Conservation (phyloP, 2,113 vertebrate species). For the Strigops habroptila region DNA sequence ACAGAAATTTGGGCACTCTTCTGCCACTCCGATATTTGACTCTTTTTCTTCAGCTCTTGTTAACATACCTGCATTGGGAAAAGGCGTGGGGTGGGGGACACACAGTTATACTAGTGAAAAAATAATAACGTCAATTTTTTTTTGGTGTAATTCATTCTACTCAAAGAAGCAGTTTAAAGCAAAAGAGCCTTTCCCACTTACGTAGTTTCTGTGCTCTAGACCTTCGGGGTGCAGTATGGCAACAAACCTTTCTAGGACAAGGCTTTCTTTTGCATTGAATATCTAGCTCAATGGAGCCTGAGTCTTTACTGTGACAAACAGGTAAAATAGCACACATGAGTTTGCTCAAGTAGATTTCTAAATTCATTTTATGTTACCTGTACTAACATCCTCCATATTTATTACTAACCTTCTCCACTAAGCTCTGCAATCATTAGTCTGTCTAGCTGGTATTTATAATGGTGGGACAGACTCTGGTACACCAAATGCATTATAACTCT, state of each 20-base stretch:
- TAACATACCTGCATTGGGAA: not conserved
- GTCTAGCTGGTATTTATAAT: slow-evolving; percentile 32
- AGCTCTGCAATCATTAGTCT: slow-evolving; percentile 38
- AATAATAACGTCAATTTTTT: accelerated
- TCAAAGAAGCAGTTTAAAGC: not conserved
- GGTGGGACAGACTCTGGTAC: not conserved
- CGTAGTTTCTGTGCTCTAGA: not conserved
- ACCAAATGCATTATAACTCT: not conserved
- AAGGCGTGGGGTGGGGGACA: accelerated
- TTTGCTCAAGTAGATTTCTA: slow-evolving; percentile 32
- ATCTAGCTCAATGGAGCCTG: not conserved
- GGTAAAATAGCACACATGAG: not conserved
- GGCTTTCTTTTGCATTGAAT: not conserved
- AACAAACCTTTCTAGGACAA: not conserved
- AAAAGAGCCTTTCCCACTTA: not conserved
- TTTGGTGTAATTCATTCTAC: not conserved
- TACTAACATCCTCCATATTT: slow-evolving; percentile 41
- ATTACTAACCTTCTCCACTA: slow-evolving; percentile 51
- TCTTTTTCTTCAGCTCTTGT: not conserved
- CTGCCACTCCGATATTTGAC: not conserved
- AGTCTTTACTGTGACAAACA: not conserved
- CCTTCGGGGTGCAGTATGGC: not conserved
- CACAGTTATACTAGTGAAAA: not conserved
- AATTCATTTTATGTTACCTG: slow-evolving; percentile 40
- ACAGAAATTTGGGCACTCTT: not conserved